These are phyloP conservation scores for Oedothorax gibbosus DNA, from an alignment of 1,140 invertebrate species.

Conservation along the genomic window DNA sequence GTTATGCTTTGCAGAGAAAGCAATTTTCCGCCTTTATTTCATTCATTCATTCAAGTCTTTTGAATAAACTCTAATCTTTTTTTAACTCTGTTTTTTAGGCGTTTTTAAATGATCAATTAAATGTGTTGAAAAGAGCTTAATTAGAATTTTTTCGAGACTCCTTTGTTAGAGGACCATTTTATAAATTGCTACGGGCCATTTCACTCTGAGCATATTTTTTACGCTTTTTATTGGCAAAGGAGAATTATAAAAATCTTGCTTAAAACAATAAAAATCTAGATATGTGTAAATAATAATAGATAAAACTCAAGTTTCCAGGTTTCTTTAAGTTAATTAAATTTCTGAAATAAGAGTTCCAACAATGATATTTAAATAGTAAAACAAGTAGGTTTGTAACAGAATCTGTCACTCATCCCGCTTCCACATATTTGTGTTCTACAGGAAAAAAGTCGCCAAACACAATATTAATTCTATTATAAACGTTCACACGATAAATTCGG, in stretches of 20 bases:
- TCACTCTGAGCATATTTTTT: conserved; percentile 20
- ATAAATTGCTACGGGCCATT: conserved; percentile 56
- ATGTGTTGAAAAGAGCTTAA: conserved; percentile 44
- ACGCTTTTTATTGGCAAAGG: neutral
- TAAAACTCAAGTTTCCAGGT: conserved; percentile 8
- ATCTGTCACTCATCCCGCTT: no score
- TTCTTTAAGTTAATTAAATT: conserved; percentile 51
- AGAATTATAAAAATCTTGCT: conserved; percentile 58
- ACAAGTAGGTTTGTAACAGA: no score
- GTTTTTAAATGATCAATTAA: conserved; percentile 57
- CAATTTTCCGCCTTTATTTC: conserved; percentile 35
- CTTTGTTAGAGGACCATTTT: conserved; percentile 54
- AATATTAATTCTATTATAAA: no score
- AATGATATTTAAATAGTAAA: conserved; percentile 26
- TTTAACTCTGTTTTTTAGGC: conserved; percentile 20
- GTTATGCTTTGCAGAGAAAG: conserved; percentile 41
- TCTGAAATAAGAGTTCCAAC: conserved; percentile 38
- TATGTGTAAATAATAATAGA: conserved; percentile 50
- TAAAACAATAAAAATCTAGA: conserved; percentile 56
- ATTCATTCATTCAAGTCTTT: conserved; percentile 22
- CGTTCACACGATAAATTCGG: no score
- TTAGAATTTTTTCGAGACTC: conserved; percentile 32
- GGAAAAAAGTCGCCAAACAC: no score
- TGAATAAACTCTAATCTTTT: neutral
- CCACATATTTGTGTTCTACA: no score